Conservation (phyloP, 2,888 invertebrate genomes). For the Mellilla xanthometata region DNA sequence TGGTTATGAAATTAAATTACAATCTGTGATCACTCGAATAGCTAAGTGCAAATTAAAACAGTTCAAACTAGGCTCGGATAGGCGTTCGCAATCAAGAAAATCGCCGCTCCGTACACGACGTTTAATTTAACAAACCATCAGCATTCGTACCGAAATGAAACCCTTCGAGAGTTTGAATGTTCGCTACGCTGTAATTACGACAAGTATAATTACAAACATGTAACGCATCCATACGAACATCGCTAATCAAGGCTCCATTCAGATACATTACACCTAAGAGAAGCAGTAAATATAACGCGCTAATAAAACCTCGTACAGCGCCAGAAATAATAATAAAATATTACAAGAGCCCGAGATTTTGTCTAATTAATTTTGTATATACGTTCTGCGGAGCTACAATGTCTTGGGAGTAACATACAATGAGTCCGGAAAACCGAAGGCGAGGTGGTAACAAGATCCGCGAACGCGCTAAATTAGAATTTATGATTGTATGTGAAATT, state of each 20-base stretch:
- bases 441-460: slow-evolving; percentile 74
- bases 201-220: slow-evolving; percentile 75
- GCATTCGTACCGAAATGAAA: slow-evolving; percentile 62
- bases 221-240: slow-evolving; percentile 61
- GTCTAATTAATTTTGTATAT: slow-evolving; percentile 82
- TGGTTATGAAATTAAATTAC: slow-evolving; percentile 16
- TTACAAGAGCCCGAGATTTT: slow-evolving; percentile 76
- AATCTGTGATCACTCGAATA: slow-evolving; percentile 14
- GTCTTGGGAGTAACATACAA: slow-evolving; percentile 79
- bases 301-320: slow-evolving; percentile 73
- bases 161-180: slow-evolving; percentile 62
- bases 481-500: slow-evolving; percentile 82
- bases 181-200: slow-evolving; percentile 74
- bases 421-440: slow-evolving; percentile 72
- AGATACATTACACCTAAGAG: slow-evolving; percentile 67
- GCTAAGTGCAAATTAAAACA: slow-evolving; percentile 47
- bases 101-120: slow-evolving; percentile 59
- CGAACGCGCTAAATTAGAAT: slow-evolving; percentile 78
- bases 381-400: slow-evolving; percentile 68
- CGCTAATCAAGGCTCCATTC: slow-evolving; percentile 76
- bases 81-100: slow-evolving; percentile 66
- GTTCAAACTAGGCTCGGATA: slow-evolving; percentile 47
- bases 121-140: slow-evolving; percentile 79
- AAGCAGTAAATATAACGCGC: slow-evolving; percentile 75
- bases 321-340: slow-evolving; percentile 81